Base-by-base conservation (phyloP, 2,113 vertebrate genomes). In the Trematomus loennbergii region DNA sequence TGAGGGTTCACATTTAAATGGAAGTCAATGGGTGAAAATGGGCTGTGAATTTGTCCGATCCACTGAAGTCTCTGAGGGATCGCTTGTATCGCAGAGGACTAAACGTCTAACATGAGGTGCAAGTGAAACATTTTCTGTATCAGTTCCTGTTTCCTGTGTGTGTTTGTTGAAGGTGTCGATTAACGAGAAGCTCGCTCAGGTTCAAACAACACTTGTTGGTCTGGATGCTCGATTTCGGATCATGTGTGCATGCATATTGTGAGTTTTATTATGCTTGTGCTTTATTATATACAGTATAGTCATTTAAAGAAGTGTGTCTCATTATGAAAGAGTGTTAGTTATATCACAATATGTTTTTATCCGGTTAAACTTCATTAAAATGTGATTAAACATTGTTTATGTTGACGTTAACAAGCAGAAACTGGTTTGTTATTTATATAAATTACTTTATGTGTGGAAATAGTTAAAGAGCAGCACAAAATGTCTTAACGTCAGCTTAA, bases 21-120 rank as follows among this genome's bases (percentile, higher is more conserved):
- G 49, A 46, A 46, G 59, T 45, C 72, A 64, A 3, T 29, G 70
- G n/a, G 0, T 60, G 68, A 64, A 57, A 82, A 63, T 25, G 1
- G 63, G 33, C 68, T 72, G 49, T 12, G 70, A 77, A 59, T 74
- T 46, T 29, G 54, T 70, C 79, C 68, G 62, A 79, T 49, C 58
- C 46, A 57, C 33, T 52, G 2, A 69, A 70, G 66, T 22, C 15
- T 15, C 59, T 60, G 22, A 13, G 65, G 50, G 73, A 79, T 67
- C 60, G 60, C 81, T 75, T 68, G 40, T 43, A 16, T 49, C 83
- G 13, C 53, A 25, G 60, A 60, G 43, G 54, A 15, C 74, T 61
- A 43, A 36, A 63, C 54, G 40, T 72, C 25, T 4, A 45, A 72
- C 59, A 33, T 16, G 25, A 72, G 60, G 53, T 48, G 40, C 18